phyloP scores from a whole-genome alignment of 2,888 invertebrate genomes.

The Eupithecia subfuscata region DNA sequence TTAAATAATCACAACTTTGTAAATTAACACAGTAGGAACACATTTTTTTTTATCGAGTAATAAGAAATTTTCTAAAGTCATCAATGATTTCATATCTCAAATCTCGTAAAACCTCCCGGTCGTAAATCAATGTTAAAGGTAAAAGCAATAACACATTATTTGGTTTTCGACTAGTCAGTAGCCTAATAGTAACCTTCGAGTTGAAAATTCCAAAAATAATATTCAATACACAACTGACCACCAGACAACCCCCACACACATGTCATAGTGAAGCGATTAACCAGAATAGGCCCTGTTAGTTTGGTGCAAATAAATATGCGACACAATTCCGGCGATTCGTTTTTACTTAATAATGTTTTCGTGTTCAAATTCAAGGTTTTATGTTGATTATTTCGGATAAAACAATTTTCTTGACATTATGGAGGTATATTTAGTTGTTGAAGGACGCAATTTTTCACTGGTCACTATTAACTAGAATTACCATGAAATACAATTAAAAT shows the following conservation, averaged over 20 bases:
- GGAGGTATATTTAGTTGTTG: background rate
- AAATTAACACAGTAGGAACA: too few species aligned
- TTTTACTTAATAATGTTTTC: constrained; percentile 2
- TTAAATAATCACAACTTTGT: too few species aligned
- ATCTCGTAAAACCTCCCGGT: too few species aligned
- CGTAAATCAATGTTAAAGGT: too few species aligned
- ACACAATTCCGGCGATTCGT: background rate
- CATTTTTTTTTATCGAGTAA: too few species aligned
- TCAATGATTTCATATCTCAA: too few species aligned
- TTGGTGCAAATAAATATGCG: constrained; percentile 2
- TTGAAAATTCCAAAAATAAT: background rate
- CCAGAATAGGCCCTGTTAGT: too few species aligned
- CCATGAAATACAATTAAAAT: background rate
- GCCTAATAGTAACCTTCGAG: too few species aligned
- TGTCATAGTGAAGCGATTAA: too few species aligned
- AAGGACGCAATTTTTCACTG: constrained; percentile 1
- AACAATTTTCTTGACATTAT: background rate
- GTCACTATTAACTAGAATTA: background rate
- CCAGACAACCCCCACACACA: background rate
- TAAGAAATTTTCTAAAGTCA: too few species aligned
- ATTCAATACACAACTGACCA: background rate
- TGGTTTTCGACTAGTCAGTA: too few species aligned
- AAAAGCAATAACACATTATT: too few species aligned
- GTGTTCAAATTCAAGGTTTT: constrained; percentile 2
- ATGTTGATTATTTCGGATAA: background rate